A percentile compares a stretch with the other conserved stretches of the same genome.
Conservation (phyloP, 2,113 vertebrate species). For the Oncorhynchus masou region DNA sequence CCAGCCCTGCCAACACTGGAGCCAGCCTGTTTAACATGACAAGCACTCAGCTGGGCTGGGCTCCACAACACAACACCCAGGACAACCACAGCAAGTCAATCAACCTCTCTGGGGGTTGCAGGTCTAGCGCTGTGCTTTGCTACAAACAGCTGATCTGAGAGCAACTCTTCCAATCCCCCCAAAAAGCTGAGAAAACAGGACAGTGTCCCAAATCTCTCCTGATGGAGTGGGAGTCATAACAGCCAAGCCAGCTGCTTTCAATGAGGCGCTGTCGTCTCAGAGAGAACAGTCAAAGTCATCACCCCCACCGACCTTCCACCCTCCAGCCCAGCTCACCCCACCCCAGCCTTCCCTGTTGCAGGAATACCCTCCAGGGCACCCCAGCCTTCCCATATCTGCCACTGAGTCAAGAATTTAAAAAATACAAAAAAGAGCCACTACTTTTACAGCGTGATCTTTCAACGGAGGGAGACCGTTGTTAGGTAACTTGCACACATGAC, state of each 20-base stretch:
- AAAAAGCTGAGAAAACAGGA: not conserved
- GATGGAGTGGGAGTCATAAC: not conserved
- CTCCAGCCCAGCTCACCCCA: not conserved
- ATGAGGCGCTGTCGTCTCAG: not conserved
- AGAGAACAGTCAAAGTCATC: conserved; percentile 2
- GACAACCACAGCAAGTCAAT: not conserved
- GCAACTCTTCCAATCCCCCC: not conserved
- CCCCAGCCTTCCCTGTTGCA: conserved; percentile 24
- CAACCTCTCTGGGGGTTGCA: not conserved
- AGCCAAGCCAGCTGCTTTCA: conserved; percentile 28
- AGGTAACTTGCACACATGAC: not conserved
- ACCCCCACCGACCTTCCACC: conserved; percentile 7
- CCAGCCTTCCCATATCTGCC: not conserved
- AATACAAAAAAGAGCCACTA: not conserved
- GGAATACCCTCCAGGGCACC: conserved; percentile 5
- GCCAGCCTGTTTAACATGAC: not conserved
- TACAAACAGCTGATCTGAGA: not conserved
- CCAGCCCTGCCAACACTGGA: not conserved
- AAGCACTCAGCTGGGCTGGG: not conserved
- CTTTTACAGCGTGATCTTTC: not conserved
- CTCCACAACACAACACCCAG: not conserved
- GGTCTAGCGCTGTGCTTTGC: not conserved
- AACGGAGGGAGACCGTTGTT: not conserved
- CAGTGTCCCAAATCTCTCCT: not conserved
- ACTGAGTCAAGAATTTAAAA: not conserved